phyloP scores from a whole-genome alignment of 2,888 invertebrate genomes.

The Polydrusus tereticollis region DNA sequence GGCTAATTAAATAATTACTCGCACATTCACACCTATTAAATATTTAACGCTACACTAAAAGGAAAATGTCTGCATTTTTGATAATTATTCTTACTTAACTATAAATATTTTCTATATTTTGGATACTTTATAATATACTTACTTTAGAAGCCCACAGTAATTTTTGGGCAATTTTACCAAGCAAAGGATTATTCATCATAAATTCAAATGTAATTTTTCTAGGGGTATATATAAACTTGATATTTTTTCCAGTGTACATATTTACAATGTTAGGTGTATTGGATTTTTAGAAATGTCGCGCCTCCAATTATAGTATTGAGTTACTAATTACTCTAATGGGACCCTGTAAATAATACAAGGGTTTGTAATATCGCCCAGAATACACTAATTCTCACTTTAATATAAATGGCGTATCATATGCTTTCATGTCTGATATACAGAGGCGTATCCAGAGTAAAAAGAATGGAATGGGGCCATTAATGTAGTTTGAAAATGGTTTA shows the following conservation, averaged over 20 bases:
- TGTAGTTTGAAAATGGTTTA: no score
- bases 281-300: conserved; percentile 56
- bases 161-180: no score
- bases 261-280: no score
- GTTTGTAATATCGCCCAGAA: conserved; percentile 46
- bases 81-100: not conserved
- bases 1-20: conserved; percentile 5
- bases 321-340: conserved; percentile 64
- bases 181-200: no score
- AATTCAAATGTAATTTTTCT: no score
- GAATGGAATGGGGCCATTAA: no score
- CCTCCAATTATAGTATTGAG: conserved; percentile 60
- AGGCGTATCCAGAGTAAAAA: not conserved
- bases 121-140: no score
- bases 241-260: not conserved
- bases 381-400: conserved; percentile 52
- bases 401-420: conserved; percentile 53
- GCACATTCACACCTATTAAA: not conserved
- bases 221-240: no score
- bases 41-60: not conserved
- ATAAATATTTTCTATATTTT: no score
- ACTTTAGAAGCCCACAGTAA: no score
- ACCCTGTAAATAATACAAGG: conserved; percentile 58
- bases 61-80: not conserved
- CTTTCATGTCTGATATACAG: conserved; percentile 30